Base-by-base conservation (phyloP, 2,113 vertebrate genomes). In the Butorides virescens region DNA sequence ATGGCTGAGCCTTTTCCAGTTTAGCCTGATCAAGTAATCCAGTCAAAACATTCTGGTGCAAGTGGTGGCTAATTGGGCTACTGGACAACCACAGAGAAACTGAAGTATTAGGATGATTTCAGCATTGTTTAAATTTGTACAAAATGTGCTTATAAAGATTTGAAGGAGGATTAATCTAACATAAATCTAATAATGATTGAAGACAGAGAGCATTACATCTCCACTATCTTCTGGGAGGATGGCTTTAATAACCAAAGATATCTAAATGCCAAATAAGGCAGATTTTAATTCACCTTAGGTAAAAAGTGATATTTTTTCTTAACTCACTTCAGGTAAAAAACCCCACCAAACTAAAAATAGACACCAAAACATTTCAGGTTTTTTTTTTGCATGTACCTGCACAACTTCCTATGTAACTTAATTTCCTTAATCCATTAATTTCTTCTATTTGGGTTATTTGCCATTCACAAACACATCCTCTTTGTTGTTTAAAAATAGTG, bases 281-380 rank as follows among this genome's bases (percentile, higher is more conserved):
- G 8, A 58, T 37, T 86, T 75, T 22, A 63, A 49, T 59, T 75
- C 46, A 44, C 18, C 5, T 53, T n/a, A 27, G 42, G 29, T 36
- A 50, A 53, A 92, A 50, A 47, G 0, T 36, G 12, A 7, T 4
- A 10, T 52, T 39, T 76, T 61, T 65, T 14, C 8, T 63, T 26
- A 44, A 32, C 5, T 42, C 68, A 8, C 15, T 86, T 86, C 23
- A 23, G 12, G 13, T 70, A 49, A 68, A 68, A 86, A 34, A 1
- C 0, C 0, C 1, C 5, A 13, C 6, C 8, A 16, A 32, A 59
- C 17, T 73, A 52, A 61, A 88, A 72, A 11, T 3, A 58, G 17
- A 63, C 3, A 25, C 3, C 21, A 58, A 46, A 76, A 80, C 4
- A 27, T 37, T n/a, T n/a, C n/a, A n/a, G n/a, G n/a, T 2, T 37